Evolutionary conservation across 2,113 vertebrate genomes (phyloP).

Genomic region (Corvus cornix): DNA sequence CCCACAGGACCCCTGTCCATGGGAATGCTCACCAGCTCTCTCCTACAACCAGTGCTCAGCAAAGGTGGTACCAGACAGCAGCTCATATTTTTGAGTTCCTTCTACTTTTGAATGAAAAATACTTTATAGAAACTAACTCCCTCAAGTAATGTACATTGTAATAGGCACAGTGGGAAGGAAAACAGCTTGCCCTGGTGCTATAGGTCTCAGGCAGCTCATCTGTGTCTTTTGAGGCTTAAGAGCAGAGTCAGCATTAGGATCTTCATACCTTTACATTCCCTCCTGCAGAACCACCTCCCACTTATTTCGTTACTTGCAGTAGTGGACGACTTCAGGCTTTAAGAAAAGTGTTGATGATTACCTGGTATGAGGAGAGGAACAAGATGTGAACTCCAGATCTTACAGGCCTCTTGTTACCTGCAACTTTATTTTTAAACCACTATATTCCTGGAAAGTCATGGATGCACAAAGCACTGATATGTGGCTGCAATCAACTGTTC

Average conservation of each 20-base stretch:
- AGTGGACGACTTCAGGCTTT: background rate
- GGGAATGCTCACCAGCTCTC: background rate
- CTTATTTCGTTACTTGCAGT: background rate
- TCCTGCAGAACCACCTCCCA: background rate
- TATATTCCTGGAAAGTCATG: background rate
- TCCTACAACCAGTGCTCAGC: background rate
- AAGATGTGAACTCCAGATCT: background rate
- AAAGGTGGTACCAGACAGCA: background rate
- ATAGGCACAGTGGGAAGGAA: background rate
- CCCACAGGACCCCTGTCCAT: fast-evolving
- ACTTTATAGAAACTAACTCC: background rate
- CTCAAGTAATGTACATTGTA: background rate
- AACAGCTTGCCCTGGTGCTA: fast-evolving
- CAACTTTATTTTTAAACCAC: background rate
- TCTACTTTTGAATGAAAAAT: background rate
- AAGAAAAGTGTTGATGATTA: background rate
- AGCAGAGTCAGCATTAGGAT: background rate
- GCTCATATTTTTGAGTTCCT: background rate
- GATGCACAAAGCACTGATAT: background rate
- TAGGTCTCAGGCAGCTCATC: background rate
- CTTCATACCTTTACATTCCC: background rate
- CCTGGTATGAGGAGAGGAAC: background rate
- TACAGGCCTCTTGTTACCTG: background rate
- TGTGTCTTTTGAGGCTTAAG: background rate
- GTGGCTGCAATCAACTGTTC: background rate